Base-by-base conservation (phyloP, 2,888 invertebrate species). In the Mimas tiliae region DNA sequence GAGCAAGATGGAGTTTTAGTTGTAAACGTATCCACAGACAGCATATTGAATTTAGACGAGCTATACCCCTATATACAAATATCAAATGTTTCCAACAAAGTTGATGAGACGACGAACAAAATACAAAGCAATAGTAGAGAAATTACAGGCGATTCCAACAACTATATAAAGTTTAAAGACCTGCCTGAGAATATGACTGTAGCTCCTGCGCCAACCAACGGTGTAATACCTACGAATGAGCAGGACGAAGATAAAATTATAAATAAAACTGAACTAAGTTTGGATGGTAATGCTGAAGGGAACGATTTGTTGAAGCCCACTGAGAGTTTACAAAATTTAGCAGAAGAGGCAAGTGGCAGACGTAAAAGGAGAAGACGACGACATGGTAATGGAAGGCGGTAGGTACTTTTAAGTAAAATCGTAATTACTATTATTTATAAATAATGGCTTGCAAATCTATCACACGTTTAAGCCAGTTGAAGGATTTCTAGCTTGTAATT, bases 41-140 rank as follows among this genome's bases (percentile, higher is more conserved):
- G 91, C 69, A 91, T 94, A 67, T 77, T 94, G 47, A 93, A 93
- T 79, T 82, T 91, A 69, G 92, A 93, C 63, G 94, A 94, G 70
- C 77, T 93, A 58, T 92, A 90, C 69, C 88, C 90, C 50, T 85
- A 85, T 67, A 87, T 93, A 62, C 88, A 89, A 78, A 77, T 91
- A 70, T 76, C 90, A 62, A 89, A 94, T 76, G 74, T 84, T 69
- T 85, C 89, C 6, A 89, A 85, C 63, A 92, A 89, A 85, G 87
- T 87, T 75, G 93, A 94, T 70, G 94, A 94, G 75, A 88, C 90
- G 0, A 90, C 91, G 7, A 93, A 94, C 68, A 94, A 94, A 80
- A 94, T 94, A 58, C 94, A 94, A 75, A 94, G 94, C 70, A 94
- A 94, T 65, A 94, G 93, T 69, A 79, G 94, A 70, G 94, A 94